Base-by-base conservation (phyloP, 2,888 invertebrate species). In the Phyllotreta cruciferae region DNA sequence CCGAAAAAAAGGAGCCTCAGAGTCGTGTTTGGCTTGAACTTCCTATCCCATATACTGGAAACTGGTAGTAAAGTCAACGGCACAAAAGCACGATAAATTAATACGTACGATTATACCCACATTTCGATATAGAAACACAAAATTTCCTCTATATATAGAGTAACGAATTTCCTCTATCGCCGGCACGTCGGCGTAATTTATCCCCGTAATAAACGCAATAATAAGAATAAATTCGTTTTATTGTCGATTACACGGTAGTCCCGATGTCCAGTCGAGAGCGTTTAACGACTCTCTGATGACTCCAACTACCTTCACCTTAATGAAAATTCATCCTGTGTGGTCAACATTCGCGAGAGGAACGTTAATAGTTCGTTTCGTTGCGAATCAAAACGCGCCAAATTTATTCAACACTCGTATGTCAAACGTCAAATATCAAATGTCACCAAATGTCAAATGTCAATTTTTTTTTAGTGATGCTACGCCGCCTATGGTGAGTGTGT, bases 221-320 rank as follows among this genome's bases (percentile, higher is more conserved):
- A 66, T 55, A 41, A 42, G 62, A 56, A 58, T 65, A 58, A 62
- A 65, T 62, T 62, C 50, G 57, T 61, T 60, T 56, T 60, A 49
- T 24, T 39, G 35, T 49, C 52, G 63, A 50, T 56, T 63, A 50
- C 60, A 63, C 63, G 60, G 50, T 34, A 50, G 39, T 38, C 37
- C 37, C 13, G 13, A 35, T 24, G 13, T 44, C 34, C 44, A n/a
- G n/a, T 37, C 6, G 47, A 13, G 11, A 24, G 35, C 56, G 3
- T 56, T 49, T 57, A 49, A 57, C 57, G 39, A 57, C 37, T 9
- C 38, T 57, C n/a, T 7, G 45, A 35, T 24, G 53, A 38, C 5
- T 37, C 38, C 36, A 38, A 39, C 36, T 39, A 53, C 38, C 24
- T 53, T 37, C 8, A 37, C 34, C 24, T 38, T n/a, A 53, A 37